phyloP scores from a whole-genome alignment of 2,888 invertebrate species.

The Erpobdella octoculata region DNA sequence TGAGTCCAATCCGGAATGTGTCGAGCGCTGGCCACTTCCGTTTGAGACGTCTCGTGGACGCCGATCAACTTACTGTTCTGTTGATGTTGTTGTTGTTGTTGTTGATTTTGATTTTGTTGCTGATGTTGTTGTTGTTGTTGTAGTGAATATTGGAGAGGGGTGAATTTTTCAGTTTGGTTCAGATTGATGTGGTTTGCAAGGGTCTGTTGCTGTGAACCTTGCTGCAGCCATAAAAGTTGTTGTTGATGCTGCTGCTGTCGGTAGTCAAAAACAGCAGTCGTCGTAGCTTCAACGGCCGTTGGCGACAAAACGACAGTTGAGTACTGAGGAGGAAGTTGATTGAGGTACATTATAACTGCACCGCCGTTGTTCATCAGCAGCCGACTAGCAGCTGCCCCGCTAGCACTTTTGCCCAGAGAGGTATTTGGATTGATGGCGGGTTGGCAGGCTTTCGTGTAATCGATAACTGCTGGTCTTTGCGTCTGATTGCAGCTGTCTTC shows the following conservation, averaged over 20 bases:
- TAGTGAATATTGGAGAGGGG: background rate
- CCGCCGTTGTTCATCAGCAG: background rate
- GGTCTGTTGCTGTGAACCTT: background rate
- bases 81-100: background rate
- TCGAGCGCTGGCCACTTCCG: background rate
- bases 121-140: background rate
- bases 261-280: background rate
- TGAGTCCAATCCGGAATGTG: background rate
- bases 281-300: background rate
- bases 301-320: background rate
- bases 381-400: background rate
- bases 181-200: background rate
- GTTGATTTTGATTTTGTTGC: background rate
- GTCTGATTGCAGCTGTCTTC: conserved; percentile 6
- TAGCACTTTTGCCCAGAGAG: background rate
- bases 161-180: background rate
- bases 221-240: background rate
- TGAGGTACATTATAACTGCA: conserved; percentile 12
- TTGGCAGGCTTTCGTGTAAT: conserved; percentile 14
- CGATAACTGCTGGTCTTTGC: background rate
- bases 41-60: no score
- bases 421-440: conserved; percentile 3
- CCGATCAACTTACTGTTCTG: background rate
- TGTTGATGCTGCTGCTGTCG: conserved; percentile 6
- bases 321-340: conserved; percentile 11